Conservation (phyloP, 2,888 invertebrate species). For the Dolichopus griseipennis region DNA sequence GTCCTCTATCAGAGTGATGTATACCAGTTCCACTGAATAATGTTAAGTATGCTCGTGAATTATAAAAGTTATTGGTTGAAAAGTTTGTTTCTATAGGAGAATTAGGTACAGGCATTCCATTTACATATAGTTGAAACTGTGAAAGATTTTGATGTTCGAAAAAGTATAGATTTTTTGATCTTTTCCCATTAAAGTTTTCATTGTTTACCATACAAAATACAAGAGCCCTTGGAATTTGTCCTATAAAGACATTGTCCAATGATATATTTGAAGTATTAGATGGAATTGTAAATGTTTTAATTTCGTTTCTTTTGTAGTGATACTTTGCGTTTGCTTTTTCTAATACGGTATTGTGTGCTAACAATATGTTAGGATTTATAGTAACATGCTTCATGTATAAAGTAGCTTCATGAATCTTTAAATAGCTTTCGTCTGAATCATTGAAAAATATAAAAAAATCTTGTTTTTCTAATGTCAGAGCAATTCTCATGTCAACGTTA, state of each 20-base stretch:
- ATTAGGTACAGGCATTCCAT: not conserved
- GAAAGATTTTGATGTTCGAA: not conserved
- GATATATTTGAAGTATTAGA: constrained; percentile 1
- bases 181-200: not conserved
- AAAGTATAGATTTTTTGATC: constrained; percentile 9
- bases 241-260: not conserved
- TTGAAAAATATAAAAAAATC: not conserved
- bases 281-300: constrained; percentile 7
- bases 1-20: not conserved
- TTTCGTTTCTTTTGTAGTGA: not conserved
- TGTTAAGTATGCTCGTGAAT: not conserved
- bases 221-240: not conserved
- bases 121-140: constrained; percentile 2
- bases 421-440: constrained; percentile 1
- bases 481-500: not conserved
- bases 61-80: not conserved
- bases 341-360: constrained; percentile 9
- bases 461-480: not conserved
- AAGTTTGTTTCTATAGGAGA: not conserved
- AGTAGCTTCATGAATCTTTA: constrained; percentile 2
- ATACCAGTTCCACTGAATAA: constrained; percentile 7
- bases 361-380: constrained; percentile 19
- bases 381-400: constrained; percentile 21
- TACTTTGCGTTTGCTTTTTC: constrained; percentile 8
- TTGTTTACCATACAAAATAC: constrained; percentile 8